Evolutionary conservation across 2,888 invertebrate genomes (phyloP).

Genomic region (Parelbella ahira): DNA sequence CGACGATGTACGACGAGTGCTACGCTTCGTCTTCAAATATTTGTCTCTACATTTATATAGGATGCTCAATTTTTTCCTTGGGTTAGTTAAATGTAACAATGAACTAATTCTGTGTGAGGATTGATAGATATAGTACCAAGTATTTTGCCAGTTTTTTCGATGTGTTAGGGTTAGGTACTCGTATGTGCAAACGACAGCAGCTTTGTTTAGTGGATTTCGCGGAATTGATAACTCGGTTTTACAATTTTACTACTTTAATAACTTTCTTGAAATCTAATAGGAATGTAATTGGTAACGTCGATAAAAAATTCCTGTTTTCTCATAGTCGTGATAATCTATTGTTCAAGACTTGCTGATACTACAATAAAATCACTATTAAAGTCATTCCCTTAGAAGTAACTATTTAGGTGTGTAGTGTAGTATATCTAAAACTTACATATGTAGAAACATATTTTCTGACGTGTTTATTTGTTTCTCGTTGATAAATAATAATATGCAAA

Average conservation of each 20-base stretch:
- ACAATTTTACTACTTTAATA: no score
- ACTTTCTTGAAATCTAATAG: no score
- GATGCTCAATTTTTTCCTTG: constrained; percentile 14
- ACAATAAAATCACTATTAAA: constrained; percentile 20
- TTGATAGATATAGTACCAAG: constrained; percentile 10
- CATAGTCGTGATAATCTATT: no score
- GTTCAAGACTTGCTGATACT: no score
- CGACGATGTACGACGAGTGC: constrained; percentile 1
- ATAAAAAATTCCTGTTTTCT: no score
- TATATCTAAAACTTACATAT: constrained; percentile 1
- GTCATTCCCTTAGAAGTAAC: constrained; percentile 16
- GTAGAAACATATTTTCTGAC: constrained; percentile 18
- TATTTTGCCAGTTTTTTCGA: background rate
- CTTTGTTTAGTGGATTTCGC: no score
- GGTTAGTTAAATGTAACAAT: constrained; percentile 8
- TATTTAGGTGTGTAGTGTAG: constrained; percentile 7
- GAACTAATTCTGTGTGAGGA: no score
- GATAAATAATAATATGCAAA: background rate
- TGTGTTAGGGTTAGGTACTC: no score
- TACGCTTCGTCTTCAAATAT: constrained; percentile 14
- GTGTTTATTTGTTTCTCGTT: constrained; percentile 18
- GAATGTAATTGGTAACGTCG: no score
- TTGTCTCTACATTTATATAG: constrained; percentile 4
- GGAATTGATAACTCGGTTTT: no score
- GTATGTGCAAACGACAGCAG: no score